Base-by-base conservation (phyloP, 2,888 invertebrate species). In the Synergus umbraculus region DNA sequence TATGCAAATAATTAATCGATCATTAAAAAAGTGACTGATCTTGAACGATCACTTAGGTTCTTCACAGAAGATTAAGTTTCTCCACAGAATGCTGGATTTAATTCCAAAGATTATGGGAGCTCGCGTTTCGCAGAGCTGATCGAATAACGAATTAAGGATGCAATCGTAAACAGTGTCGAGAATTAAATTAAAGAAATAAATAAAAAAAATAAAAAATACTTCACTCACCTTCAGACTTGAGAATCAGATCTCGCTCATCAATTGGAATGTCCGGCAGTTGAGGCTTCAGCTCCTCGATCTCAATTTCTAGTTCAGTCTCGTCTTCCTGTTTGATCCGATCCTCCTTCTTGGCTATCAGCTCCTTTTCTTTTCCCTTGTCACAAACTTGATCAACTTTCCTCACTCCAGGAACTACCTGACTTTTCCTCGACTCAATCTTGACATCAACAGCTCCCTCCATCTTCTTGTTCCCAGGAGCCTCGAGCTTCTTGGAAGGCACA, bases 171-270 rank as follows among this genome's bases (percentile, higher is more conserved):
- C 12, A 78, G 60, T 37, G 29, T 76, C 37, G 8, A 37, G 9
- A 37, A 64, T 15, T 29, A 37, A 37, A 64, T 15, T 29, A 37
- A 43, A 43, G 58, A 37, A 29, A 46, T 13, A 44, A 60, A 77
- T n/a, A 18, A 22, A 49, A 18, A 9, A 29, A 29, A 2, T 29
- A 29, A 29, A 29, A 29, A 13, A 73, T 44, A 77, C 29, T 60
- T 22, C 76, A 46, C 86, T 86, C 84, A 91, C 91, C 91, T 86
- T 88, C 88, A 10, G 88, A 87, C 79, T 90, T 90, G 13, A 86
- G 78, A 54, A 91, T 89, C 77, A 90, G 84, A 78, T 91, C 89
- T 78, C 88, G 89, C 79, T 91, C 90, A 67, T 90, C 91, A 54
- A 86, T 87, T 1, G 86, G 87, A 29, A 91, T 88, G 15, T 83